Conservation (phyloP, 2,113 vertebrate genomes). For the Pipra filicauda region DNA sequence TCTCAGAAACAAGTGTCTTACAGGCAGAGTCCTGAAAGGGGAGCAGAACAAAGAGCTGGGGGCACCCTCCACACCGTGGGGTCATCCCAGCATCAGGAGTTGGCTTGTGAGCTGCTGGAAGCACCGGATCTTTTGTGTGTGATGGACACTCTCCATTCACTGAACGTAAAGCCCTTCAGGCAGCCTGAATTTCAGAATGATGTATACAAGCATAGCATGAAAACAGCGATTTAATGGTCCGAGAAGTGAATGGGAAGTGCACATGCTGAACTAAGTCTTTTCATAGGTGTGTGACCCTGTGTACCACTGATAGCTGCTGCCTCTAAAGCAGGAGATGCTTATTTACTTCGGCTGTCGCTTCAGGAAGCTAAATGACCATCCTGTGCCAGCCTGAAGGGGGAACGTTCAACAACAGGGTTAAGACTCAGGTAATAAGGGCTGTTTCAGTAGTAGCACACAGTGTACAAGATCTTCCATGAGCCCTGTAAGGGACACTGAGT, state of each 20-base stretch:
- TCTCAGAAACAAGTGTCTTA: background rate
- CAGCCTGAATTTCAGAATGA: background rate
- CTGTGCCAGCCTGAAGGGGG: background rate
- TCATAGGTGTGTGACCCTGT: background rate
- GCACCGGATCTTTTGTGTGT: background rate
- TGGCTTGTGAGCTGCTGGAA: background rate
- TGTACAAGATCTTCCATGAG: background rate
- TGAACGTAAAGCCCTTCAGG: slow-evolving; percentile 6
- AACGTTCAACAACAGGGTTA: background rate
- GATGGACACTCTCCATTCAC: background rate
- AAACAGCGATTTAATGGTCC: slow-evolving; percentile 13
- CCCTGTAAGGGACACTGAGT: background rate
- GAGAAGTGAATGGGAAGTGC: background rate
- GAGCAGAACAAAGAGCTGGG: background rate
- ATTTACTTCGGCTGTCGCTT: background rate
- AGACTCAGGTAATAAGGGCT: background rate
- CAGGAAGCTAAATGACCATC: background rate
- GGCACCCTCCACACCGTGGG: background rate
- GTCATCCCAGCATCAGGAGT: background rate
- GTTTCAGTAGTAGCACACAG: background rate
- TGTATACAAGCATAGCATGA: background rate
- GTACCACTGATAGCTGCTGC: background rate
- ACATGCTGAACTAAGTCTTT: background rate
- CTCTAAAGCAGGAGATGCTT: background rate
- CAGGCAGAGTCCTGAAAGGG: background rate